Conservation (phyloP, 2,797 vertebrate genomes). For the Pseudochirops corinnae region DNA sequence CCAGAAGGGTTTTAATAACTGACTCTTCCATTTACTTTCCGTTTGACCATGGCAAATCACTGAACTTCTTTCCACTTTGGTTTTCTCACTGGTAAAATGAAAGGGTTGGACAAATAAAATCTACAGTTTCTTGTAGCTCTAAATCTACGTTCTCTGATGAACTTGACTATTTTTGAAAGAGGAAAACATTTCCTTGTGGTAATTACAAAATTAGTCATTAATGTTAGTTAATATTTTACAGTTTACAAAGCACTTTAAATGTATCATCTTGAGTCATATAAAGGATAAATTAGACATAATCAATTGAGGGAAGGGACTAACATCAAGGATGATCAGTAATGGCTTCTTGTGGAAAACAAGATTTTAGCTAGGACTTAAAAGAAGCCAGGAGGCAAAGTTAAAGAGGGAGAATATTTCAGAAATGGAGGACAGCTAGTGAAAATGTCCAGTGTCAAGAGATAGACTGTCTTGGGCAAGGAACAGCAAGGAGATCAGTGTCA, state of each 20-base stretch:
- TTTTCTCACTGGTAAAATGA: background rate
- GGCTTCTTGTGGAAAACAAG: background rate
- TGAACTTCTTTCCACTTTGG: background rate
- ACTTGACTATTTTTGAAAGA: slow-evolving; percentile 15
- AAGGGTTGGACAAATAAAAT: background rate
- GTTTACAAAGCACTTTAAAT: background rate
- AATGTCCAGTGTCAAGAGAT: background rate
- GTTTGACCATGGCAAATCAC: background rate
- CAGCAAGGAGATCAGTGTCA: background rate
- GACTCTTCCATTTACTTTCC: background rate
- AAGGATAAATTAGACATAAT: background rate
- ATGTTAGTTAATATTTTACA: background rate
- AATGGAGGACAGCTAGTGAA: background rate
- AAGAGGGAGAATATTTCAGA: background rate
- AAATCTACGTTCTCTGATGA: background rate
- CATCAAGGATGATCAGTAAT: background rate
- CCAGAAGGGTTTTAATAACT: background rate
- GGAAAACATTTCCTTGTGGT: slow-evolving; percentile 44
- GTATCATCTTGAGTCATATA: background rate
- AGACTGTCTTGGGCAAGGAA: background rate
- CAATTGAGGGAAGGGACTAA: background rate
- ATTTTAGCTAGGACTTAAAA: background rate
- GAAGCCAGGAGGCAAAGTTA: background rate
- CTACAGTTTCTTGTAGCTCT: background rate
- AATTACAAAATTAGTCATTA: slow-evolving; percentile 20